These are phyloP conservation scores for Elymnias hypermnestra DNA, from an alignment of 1,140 invertebrate genomes.

Conservation along the genomic window DNA sequence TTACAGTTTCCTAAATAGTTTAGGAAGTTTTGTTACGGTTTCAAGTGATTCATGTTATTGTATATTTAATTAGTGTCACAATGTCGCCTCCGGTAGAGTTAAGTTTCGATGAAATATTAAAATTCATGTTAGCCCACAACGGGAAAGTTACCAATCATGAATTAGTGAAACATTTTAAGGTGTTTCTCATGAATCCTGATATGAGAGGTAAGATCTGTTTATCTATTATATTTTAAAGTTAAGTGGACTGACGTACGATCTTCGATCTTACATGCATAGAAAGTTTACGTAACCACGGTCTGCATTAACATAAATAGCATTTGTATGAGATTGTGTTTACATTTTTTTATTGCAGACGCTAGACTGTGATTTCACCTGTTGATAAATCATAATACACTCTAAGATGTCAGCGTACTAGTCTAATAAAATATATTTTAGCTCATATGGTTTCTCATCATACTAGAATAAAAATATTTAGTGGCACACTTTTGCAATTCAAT, in stretches of 20 bases:
- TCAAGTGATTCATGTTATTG: slow-evolving; percentile 26
- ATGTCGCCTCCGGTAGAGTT: slow-evolving; percentile 82
- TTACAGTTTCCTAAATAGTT: not conserved
- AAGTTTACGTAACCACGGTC: not conserved
- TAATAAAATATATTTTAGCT: not conserved
- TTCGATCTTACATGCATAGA: slow-evolving; percentile 4
- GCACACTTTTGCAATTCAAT: too few relatives aligned
- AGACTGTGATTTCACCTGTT: too few relatives aligned
- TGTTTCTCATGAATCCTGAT: slow-evolving; percentile 86
- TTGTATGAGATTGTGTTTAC: slow-evolving; percentile 1
- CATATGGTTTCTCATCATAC: too few relatives aligned
- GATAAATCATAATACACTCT: not conserved
- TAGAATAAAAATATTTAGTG: too few relatives aligned
- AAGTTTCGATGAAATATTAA: slow-evolving; percentile 87
- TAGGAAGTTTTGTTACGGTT: slow-evolving; percentile 15
- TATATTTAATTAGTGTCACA: not conserved
- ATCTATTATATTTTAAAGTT: slow-evolving; percentile 8
- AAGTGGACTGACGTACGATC: too few relatives aligned
- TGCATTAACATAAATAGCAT: not conserved
- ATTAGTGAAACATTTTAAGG: slow-evolving; percentile 91
- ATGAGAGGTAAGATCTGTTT: slow-evolving; percentile 80
- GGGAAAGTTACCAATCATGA: slow-evolving; percentile 92
- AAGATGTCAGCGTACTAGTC: not conserved
- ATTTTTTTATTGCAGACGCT: too few relatives aligned
- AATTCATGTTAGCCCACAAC: slow-evolving; percentile 88